Evolutionary conservation across 1,140 invertebrate species (phyloP).

Genomic region (Zaprionus nigranus): DNA sequence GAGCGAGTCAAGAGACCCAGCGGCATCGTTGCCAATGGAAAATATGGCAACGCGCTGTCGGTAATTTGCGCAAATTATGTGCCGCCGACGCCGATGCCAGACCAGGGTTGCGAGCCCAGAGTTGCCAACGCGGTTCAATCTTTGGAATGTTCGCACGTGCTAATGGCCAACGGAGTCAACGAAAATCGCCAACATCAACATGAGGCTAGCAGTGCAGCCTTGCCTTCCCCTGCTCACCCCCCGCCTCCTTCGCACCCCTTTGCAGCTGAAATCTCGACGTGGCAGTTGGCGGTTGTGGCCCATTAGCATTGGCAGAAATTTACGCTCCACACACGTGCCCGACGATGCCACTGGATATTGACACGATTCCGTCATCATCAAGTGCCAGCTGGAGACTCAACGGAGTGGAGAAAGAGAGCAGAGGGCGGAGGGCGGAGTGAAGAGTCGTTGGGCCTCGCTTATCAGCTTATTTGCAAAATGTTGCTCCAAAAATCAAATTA

Average conservation of each 20-base stretch:
- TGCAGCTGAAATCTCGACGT: constrained; percentile 57
- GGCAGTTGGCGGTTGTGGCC: constrained; percentile 56
- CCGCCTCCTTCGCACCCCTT: neutral
- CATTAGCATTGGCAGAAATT: constrained; percentile 73
- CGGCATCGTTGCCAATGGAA: constrained; percentile 72
- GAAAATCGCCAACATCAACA: constrained; percentile 59
- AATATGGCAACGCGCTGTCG: constrained; percentile 73
- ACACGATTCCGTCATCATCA: constrained; percentile 73
- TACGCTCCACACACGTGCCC: constrained; percentile 65
- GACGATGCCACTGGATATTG: constrained; percentile 59
- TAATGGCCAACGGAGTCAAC: constrained; percentile 61
- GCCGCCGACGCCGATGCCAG: constrained; percentile 49
- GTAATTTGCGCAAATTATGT: constrained; percentile 81
- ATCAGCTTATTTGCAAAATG: constrained; percentile 25
- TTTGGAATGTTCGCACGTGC: constrained; percentile 72
- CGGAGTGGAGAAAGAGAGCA: neutral
- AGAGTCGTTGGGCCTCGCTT: constrained; percentile 5
- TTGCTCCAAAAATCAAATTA: constrained; percentile 37
- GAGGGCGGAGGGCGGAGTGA: neutral
- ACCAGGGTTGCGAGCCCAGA: constrained; percentile 13
- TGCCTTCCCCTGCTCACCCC: neutral
- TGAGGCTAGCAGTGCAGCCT: constrained; percentile 4
- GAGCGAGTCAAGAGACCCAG: constrained; percentile 49
- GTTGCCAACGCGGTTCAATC: constrained; percentile 46
- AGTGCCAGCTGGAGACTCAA: constrained; percentile 32